Evolutionary conservation across 2,888 invertebrate genomes (phyloP), one percentile per base, ranked within the genome.

Genomic region (Elmis aenea): DNA sequence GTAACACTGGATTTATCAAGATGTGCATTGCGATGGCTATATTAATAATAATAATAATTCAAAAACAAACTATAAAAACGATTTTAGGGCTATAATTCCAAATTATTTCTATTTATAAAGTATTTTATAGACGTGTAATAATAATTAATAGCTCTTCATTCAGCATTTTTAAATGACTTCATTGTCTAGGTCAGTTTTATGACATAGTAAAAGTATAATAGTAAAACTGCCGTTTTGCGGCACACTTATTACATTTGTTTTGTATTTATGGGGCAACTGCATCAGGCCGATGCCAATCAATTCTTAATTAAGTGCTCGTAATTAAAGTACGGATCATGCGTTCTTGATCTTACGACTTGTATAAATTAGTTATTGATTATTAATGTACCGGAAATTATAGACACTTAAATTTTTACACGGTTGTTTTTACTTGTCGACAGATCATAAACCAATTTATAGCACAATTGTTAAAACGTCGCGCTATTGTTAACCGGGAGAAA

Each of bases 141-240:
- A 61, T 60, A 61, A 62, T 62, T 62, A 61, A 60, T 59, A 56
- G 58, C 57, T 57, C 51, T 60, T 57, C 61, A 59, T 61, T 62
- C 56, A 57, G 52, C 49, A 58, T 59, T 62, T 59, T 62, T 62
- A 52, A 61, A 58, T 54, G 55, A 50, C 57, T 57, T 57, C 56
- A 59, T 55, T 52, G 55, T 54, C 55, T 59, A 65, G 67, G 67
- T 68, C 67, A 68, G 67, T 68, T 68, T 68, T 67, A 68, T 66
- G 59, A 53, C 62, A 58, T 62, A 62, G 62, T 65, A 63, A 65
- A 65, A 62, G 58, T 60, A 58, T 55, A 55, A 56, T 61, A 58
- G 56, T 58, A 54, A 56, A 54, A 46, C 45, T 50, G 50, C 42
- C 45, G 46, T 51, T 53, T 48, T 46, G 35, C 33, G 23, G 32